Evolutionary conservation across 2,113 vertebrate genomes (phyloP), one percentile per base, ranked within the genome.

Genomic region (Tyto alba): DNA sequence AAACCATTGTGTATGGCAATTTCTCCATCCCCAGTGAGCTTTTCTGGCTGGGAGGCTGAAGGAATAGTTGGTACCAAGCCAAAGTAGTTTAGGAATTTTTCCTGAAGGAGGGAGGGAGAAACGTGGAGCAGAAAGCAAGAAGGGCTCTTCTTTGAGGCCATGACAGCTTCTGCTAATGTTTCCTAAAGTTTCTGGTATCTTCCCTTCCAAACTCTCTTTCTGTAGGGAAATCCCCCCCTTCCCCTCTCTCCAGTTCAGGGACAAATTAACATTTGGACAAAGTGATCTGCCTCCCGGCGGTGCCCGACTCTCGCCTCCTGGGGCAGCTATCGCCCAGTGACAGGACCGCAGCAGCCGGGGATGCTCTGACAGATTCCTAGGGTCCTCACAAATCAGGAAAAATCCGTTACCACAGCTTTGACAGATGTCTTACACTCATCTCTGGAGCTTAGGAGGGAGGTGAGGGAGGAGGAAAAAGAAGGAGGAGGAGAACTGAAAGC

Each of bases 371-470:
- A 96, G 95, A 96, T 92, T 94, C 62, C 40, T 60, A 71, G 76
- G 76, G 79, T 92, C 85, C 91, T 80, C 20, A 13, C 14, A 19
- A 88, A 92, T 89, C 95, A 86, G 82, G 91, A 95, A 93, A 88
- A 97, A 93, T 85, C 81, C 7, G 5, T 93, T 91, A 79, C 92
- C 75, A 92, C 69, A 68, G 80, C 83, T 96, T 97, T 97, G 97
- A 96, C 96, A 97, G 97, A 97, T 97, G 89, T 98, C 96, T 96
- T 97, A 96, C 72, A 94, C 82, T 90, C 95, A 90, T 97, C 91
- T 96, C 88, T 88, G 88, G 93, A 94, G 96, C 93, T 36, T 86
- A 63, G 80, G 30, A 81, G 86, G 90, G 81, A 97, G 57, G 74
- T 80, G 78, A 90, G 62, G 32, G 78, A 92, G 91, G 73, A 76